Conservation (phyloP, 2,888 invertebrate genomes). For the Drosophila atripex region DNA sequence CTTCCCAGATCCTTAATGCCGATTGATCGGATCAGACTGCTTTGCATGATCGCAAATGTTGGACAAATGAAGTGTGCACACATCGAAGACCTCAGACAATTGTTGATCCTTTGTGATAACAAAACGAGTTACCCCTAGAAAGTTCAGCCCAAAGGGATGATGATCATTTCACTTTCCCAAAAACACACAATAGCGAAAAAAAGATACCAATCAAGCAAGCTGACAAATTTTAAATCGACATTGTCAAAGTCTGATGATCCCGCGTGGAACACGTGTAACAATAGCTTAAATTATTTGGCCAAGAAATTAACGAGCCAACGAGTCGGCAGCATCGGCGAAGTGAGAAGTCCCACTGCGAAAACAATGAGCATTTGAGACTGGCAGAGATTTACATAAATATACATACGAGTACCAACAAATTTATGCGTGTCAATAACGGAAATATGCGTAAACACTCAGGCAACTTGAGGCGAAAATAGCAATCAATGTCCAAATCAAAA, state of each 20-base stretch:
- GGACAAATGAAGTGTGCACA: slow-evolving; percentile 16
- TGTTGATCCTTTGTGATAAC: slow-evolving; percentile 29
- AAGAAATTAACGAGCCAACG: slow-evolving; percentile 29
- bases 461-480: slow-evolving; percentile 26
- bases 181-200: not conserved
- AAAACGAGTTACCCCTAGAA: slow-evolving; percentile 24
- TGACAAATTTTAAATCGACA: slow-evolving; percentile 22
- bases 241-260: slow-evolving; percentile 16
- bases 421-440: slow-evolving; percentile 41
- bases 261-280: slow-evolving; percentile 43
- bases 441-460: slow-evolving; percentile 16
- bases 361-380: slow-evolving; percentile 14
- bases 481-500: slow-evolving; percentile 12
- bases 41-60: slow-evolving; percentile 23
- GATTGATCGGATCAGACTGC: slow-evolving; percentile 11
- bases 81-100: slow-evolving; percentile 23
- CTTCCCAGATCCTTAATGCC: slow-evolving; percentile 10
- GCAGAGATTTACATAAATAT: slow-evolving; percentile 13
- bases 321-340: slow-evolving; percentile 1
- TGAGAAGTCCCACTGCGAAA: slow-evolving; percentile 39
- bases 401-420: slow-evolving; percentile 10
- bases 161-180: slow-evolving; percentile 10
- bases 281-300: slow-evolving; percentile 20
- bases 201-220: slow-evolving; percentile 16
- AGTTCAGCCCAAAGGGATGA: not conserved